A percentile compares a stretch with the other conserved stretches of the same genome.
Conservation (phyloP, 2,888 invertebrate species). For the Peribatodes rhomboidaria region DNA sequence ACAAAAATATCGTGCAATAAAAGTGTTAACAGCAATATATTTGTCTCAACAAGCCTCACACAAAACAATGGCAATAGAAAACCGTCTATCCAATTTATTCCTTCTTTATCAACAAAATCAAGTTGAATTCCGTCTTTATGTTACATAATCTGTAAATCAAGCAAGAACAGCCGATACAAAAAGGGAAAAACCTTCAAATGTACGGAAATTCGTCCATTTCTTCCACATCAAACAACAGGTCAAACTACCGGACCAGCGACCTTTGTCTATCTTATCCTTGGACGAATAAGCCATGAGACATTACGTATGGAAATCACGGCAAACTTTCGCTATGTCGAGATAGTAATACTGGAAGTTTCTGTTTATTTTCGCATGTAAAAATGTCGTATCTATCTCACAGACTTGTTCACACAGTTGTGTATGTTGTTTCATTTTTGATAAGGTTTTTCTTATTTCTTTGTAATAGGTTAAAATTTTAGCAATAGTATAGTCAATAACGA, state of each 20-base stretch:
- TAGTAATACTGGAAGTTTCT: not conserved
- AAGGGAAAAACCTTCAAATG: constrained; percentile 17
- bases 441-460: too few species aligned
- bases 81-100: not conserved
- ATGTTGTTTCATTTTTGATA: too few species aligned
- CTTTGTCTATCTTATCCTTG: constrained; percentile 10
- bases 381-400: too few species aligned
- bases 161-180: constrained; percentile 14
- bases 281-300: not conserved
- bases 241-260: constrained; percentile 29
- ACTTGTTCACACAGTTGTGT: too few species aligned
- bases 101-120: not conserved
- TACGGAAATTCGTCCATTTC: constrained; percentile 14
- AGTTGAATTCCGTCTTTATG: not conserved
- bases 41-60: not conserved
- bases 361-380: not conserved
- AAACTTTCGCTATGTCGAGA: not conserved
- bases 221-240: constrained; percentile 41
- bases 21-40: too few species aligned
- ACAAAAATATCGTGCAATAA: too few species aligned
- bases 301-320: not conserved
- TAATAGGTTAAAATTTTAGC: too few species aligned
- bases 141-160: constrained; percentile 2
- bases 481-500: too few species aligned
- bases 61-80: not conserved